Conservation (phyloP, 2,113 vertebrate species). For the Microcebus murinus region DNA sequence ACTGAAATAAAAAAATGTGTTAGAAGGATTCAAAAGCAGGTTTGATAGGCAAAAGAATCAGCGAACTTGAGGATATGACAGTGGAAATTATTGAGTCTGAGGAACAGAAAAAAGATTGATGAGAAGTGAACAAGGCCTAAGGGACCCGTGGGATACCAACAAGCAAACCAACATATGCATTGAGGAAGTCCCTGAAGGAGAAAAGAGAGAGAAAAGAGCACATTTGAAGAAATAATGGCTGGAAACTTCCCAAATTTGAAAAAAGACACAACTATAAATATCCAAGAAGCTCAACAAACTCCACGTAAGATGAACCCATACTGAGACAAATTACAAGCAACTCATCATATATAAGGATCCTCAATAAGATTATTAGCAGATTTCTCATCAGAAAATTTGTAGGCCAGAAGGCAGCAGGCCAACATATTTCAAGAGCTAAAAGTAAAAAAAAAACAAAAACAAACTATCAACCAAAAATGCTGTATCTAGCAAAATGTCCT, state of each 20-base stretch:
- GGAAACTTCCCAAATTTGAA: background rate
- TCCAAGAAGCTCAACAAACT: background rate
- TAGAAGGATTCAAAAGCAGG: background rate
- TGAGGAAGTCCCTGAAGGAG: background rate
- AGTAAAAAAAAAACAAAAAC: background rate
- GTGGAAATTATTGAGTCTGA: background rate
- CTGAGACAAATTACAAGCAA: background rate
- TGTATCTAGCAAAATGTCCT: background rate
- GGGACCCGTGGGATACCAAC: background rate
- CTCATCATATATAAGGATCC: background rate
- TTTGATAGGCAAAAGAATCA: background rate
- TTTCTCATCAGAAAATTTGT: background rate
- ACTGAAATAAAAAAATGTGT: background rate
- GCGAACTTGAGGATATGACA: background rate
- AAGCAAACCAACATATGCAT: background rate
- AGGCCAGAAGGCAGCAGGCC: background rate
- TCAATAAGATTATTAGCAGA: background rate
- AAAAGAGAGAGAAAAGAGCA: background rate
- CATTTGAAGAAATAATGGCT: background rate
- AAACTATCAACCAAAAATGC: background rate
- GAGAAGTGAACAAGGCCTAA: background rate
- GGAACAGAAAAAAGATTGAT: background rate
- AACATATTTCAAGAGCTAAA: background rate
- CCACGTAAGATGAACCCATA: background rate
- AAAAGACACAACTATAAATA: background rate